Evolutionary conservation across 2,888 invertebrate species (phyloP).

Genomic region (Macrostomum cliftonense): DNA sequence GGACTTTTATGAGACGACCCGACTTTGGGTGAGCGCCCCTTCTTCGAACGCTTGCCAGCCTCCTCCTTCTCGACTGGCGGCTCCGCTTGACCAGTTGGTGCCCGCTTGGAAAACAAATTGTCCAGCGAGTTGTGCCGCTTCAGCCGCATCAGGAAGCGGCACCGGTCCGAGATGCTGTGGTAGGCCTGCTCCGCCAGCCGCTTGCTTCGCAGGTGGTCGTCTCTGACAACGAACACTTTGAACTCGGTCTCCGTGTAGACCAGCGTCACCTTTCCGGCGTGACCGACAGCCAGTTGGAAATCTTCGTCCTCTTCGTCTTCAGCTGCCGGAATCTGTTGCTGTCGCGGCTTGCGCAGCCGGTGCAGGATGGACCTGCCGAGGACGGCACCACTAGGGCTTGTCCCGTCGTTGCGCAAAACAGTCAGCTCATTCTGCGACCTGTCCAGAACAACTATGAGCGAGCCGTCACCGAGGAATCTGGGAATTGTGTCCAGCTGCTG

Average conservation of each 20-base stretch:
- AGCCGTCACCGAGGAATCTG: conserved; percentile 6
- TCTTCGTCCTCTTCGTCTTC: no score
- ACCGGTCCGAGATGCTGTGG: background rate
- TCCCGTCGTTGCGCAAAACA: conserved; percentile 1
- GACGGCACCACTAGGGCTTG: background rate
- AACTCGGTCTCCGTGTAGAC: conserved; percentile 6
- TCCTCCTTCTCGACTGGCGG: no score
- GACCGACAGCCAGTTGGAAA: conserved; percentile 4
- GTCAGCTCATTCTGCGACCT: conserved; percentile 2
- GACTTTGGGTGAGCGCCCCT: no score
- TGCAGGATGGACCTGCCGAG: conserved; percentile 3
- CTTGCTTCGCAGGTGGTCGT: background rate
- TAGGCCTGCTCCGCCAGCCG: conserved; percentile 1
- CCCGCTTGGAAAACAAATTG: background rate
- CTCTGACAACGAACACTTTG: conserved; percentile 8
- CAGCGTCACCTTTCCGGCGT: conserved; percentile 2
- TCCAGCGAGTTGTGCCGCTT: conserved; percentile 2
- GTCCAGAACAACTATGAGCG: conserved; percentile 5
- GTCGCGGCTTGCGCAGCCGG: background rate
- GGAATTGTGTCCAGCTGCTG: background rate
- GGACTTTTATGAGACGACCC: no score
- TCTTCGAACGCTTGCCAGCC: no score
- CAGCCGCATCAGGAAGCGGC: conserved; percentile 1
- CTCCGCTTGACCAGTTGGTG: no score
- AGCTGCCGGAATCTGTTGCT: background rate